Base-by-base conservation (phyloP, 2,113 vertebrate genomes). In the Phyllostomus hastatus region DNA sequence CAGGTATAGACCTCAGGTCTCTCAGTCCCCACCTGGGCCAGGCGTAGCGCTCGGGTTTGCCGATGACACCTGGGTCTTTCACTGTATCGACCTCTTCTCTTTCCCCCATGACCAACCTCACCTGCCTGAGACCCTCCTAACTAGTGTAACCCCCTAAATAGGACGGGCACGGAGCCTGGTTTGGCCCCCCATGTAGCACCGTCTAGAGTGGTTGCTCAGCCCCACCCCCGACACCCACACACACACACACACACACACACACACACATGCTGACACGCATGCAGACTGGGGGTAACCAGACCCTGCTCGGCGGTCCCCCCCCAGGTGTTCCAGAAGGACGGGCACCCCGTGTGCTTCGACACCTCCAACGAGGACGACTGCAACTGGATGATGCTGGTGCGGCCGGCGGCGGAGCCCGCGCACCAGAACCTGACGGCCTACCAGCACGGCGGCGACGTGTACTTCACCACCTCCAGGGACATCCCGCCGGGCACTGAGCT, bases 361-460 rank as follows among this genome's bases (percentile, higher is more conserved):
- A 99, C 99, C 24, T 99, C 99, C 76, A 99, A 98, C 1, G 99
- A 99, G 94, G 99, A 99, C 6, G 99, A 99, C 95, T 99, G 99
- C 97, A 99, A 99, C 98, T 99, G 99, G 99, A 99, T 99, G 99
- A 99, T 99, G 99, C 98, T 99, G 97, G 99, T 99, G 82, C 98
- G 99, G 79, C 99, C 99, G 0, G 99, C 99, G 20, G 98, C 97
- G 0, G 98, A 99, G 92, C 98, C 99, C 12, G 98, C 96, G 17
- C 99, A 99, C 94, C 99, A 99, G 98, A 99, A 99, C 97, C 98
- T 99, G 97, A 99, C 99, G 0, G 99, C 99, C 24, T 99, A 99
- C 97, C 99, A 99, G 98, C 99, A 99, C 70, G 99, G 99, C 59
- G 98, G 99, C 7, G 99, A 99, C 8, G 97, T 99, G 88, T 99